phyloP scores from a whole-genome alignment of 2,113 vertebrate genomes.

The Pantherophis guttatus region DNA sequence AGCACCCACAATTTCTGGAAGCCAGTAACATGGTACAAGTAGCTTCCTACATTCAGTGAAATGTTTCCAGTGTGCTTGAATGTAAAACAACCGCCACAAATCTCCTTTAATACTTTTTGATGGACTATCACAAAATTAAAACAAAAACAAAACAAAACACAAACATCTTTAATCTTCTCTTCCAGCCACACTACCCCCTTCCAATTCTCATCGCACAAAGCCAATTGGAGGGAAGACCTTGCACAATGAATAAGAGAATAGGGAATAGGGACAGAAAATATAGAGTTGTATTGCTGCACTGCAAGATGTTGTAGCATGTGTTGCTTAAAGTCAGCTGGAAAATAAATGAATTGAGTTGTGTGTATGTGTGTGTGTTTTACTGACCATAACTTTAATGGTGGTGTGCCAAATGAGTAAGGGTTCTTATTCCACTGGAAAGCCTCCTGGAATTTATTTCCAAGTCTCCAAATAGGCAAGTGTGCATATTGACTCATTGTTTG shows the following conservation, averaged over 20 bases:
- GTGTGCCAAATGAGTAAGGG: constrained; percentile 41
- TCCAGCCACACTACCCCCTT: neutral
- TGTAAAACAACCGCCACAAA: neutral
- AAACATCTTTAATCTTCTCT: constrained; percentile 12
- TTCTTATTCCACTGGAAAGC: constrained; percentile 45
- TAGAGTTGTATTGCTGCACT: constrained; percentile 16
- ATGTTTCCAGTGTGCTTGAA: neutral
- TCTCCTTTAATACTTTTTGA: constrained; percentile 23
- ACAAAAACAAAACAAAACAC: neutral
- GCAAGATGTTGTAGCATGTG: constrained; percentile 6
- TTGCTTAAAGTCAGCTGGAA: constrained; percentile 28
- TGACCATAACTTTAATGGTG: constrained; percentile 28
- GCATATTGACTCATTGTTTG: constrained; percentile 68
- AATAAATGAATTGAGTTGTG: constrained; percentile 7
- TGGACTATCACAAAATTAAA: constrained; percentile 27
- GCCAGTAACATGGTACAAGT: neutral
- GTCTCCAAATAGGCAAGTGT: constrained; percentile 50
- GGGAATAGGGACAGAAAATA: neutral
- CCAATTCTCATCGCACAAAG: neutral
- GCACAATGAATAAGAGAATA: neutral
- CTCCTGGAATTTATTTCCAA: constrained; percentile 56
- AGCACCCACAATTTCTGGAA: neutral
- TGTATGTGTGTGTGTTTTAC: neutral
- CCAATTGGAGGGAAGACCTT: neutral
- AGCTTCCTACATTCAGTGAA: neutral